Base-by-base conservation (phyloP, 2,888 invertebrate genomes). In the Pseudanteris insignis region DNA sequence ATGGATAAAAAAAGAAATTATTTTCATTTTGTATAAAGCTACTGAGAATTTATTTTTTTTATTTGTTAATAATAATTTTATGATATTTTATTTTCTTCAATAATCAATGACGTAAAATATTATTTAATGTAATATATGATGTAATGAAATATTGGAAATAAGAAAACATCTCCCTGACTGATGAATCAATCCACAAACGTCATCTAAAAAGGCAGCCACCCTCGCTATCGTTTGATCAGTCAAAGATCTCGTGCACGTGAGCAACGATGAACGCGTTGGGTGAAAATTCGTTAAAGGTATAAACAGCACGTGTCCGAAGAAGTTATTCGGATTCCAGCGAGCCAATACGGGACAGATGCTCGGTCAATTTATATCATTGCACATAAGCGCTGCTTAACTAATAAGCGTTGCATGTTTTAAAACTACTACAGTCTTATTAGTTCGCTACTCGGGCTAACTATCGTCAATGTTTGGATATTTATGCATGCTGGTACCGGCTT, bases 401-500 rank as follows among this genome's bases (percentile, higher is more conserved):
- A 62, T 48, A 55, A 47, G 30, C 41, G 7, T 63, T 38, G 53
- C 44, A 48, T 40, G 43, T 38, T 58, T 2, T 24, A 29, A 18
- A 36, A 8, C 38, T 34, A 33, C 34, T 57, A 43, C 57, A 38
- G 55, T 62, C 34, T 26, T 29, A 40, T 46, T 34, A 51, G 40
- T 44, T 44, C 48, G 25, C 32, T 29, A 13, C 41, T 36, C 21
- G 32, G 25, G 18, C 18, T 28, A 33, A 29, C 37, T 47, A 46
- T 51, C 57, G 33, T 46, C 25, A 18, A 14, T 48, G 26, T 51
- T 26, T 26, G 25, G 14, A 43, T 48, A 54, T 47, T 43, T 63
- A 54, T 58, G 30, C 46, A 63, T 63, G 63, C 63, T 63, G 63
- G 63, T 63, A 63, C 63, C 63, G 53, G 62, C 50, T 30, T 62